Conservation (phyloP, 2,797 vertebrate genomes). For the Sebastes nivosus region DNA sequence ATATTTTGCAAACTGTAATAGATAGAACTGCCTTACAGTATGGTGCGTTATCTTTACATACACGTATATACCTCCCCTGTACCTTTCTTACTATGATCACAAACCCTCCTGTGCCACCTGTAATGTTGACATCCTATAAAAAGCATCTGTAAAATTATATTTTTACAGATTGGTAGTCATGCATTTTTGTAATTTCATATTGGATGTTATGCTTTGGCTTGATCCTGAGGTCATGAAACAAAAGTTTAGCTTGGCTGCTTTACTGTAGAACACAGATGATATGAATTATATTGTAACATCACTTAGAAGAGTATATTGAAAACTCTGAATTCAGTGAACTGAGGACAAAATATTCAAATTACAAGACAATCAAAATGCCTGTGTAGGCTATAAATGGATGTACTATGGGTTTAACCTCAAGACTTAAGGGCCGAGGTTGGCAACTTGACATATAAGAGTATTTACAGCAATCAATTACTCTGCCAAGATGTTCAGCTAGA, state of each 20-base stretch:
- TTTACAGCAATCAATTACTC: slow-evolving; percentile 6
- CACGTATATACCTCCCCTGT: neutral
- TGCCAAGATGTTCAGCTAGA: slow-evolving; percentile 19
- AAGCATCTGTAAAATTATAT: neutral
- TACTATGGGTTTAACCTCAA: neutral
- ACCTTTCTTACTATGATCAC: neutral
- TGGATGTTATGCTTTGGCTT: neutral
- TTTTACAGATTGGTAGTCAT: neutral
- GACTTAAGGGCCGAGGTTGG: slow-evolving; percentile 4
- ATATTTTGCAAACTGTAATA: neutral
- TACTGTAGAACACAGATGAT: neutral
- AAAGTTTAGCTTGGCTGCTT: neutral
- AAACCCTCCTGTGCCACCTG: neutral
- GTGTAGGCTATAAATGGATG: neutral
- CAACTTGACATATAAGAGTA: slow-evolving; percentile 3
- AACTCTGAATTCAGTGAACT: neutral
- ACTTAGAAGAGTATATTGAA: neutral
- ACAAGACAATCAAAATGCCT: neutral
- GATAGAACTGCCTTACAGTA: neutral
- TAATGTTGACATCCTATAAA: neutral
- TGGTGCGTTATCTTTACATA: neutral
- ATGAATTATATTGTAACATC: neutral
- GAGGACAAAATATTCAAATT: neutral
- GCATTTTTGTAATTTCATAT: neutral
- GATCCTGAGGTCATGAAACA: neutral